Evolutionary conservation across 2,113 vertebrate genomes (phyloP).

Genomic region (Uria aalge): DNA sequence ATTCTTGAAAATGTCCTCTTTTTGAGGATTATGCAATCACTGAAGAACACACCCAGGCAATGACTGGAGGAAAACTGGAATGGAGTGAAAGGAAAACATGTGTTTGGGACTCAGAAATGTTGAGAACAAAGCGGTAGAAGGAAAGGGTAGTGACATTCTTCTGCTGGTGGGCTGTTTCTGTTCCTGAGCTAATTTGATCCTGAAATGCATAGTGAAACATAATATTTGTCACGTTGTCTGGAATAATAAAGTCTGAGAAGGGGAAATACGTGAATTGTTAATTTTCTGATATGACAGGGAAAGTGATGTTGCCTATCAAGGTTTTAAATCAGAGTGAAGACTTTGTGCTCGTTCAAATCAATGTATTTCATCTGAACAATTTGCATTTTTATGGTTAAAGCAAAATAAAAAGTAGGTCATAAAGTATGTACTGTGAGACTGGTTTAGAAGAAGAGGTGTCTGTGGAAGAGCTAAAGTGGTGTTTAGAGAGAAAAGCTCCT

Average conservation of each 20-base stretch:
- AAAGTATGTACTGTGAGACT: background rate
- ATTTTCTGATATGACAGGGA: background rate
- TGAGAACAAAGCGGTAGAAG: background rate
- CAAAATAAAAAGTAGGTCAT: background rate
- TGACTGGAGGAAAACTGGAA: background rate
- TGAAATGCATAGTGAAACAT: background rate
- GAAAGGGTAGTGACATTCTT: background rate
- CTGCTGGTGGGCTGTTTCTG: background rate
- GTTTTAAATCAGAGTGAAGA: background rate
- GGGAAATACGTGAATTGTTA: background rate
- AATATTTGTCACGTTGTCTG: background rate
- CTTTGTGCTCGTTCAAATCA: background rate
- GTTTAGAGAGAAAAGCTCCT: background rate
- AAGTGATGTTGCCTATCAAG: background rate
- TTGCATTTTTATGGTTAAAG: background rate
- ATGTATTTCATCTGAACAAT: background rate
- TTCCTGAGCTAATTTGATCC: background rate
- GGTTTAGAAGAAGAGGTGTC: background rate
- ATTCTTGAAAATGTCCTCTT: background rate
- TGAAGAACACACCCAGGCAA: background rate
- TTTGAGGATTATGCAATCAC: background rate
- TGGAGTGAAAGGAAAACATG: fast-evolving
- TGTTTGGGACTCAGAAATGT: background rate
- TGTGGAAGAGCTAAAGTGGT: background rate
- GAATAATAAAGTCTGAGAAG: background rate